Base-by-base conservation (phyloP, 2,888 invertebrate species). In the Ophraella communa region DNA sequence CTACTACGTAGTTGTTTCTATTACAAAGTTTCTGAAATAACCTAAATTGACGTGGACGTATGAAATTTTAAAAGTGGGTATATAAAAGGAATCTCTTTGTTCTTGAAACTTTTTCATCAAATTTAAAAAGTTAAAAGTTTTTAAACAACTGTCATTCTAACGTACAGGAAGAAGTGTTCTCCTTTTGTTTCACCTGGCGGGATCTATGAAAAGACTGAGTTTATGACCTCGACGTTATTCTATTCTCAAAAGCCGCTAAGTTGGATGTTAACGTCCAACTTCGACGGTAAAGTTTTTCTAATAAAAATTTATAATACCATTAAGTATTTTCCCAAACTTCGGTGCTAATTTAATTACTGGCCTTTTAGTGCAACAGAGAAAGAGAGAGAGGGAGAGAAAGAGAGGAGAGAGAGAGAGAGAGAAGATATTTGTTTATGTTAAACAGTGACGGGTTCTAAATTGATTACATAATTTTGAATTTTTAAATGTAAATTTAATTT, bases 231-330 rank as follows among this genome's bases (percentile, higher is more conserved):
- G 17, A 39, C 39, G 24, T 30, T 60, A 24, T 42, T 42, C 44
- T 44, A 44, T 60, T 44, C 44, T 20, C 11, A 14, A 51, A 17
- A 54, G n/a, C 23, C 51, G 17, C 14, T 14, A 20, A 51, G 24
- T 24, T 51, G 27, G 27, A 42, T 49, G 53, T 44, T 60, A 44
- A 30, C 52, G 52, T 33, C 60, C 52, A 60, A 60, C 52, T 60
- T 60, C 18, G 11, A 52, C 47, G 52, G 42, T 60, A 60, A 60
- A 60, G 52, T 60, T 60, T 60, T 60, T 53, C 44, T 60, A 60
- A 60, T 60, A 60, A 60, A 60, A 60, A 60, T 60, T 60, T 60
- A 60, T 60, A 60, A 60, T 60, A 44, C 60, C 52, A 60, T 60
- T 45, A 60, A 60, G 52, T 53, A 60, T 52, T 60, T 52, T 42